Base-by-base conservation (phyloP, 2,797 vertebrate genomes). In the Acanthurus tractus region DNA sequence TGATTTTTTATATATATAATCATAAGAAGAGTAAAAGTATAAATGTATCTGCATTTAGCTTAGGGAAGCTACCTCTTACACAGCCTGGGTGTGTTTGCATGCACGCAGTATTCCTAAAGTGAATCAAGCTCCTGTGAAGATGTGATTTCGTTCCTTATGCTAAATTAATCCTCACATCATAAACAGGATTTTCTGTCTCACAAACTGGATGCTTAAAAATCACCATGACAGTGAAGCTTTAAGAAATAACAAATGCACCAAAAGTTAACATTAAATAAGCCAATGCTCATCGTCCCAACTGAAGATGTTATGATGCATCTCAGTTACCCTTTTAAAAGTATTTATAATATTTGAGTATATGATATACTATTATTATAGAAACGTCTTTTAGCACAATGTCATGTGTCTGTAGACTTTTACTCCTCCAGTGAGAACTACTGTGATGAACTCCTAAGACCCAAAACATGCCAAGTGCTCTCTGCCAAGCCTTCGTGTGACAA, bases 401-500 rank as follows among this genome's bases (percentile, higher is more conserved):
- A 64, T 22, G 15, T 57, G 6, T 78, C 46, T 72, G 68, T 20
- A 29, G 52, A 0, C 36, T 11, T 44, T 38, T 70, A 40, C 29
- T 34, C 29, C 29, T 34, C 29, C 29, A 7, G 29, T 34, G 29
- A 34, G 29, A 34, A 34, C 29, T 34, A 34, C 29, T 34, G 54
- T 40, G 29, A 66, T 52, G 12, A 74, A 57, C 70, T 84, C 62
- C 55, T 50, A 64, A 80, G 17, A 74, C 42, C 52, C 65, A 53
- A 69, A 69, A 81, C 63, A 88, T 91, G 90, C 89, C 92, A 93
- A 94, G 84, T 89, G 83, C 88, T 88, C 29, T 83, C 86, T 91
- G 93, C 93, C 93, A 94, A 94, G 87, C 70, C 86, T 90, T 88
- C 91, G 52, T 88, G 76, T 85, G 92, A 91, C 90, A 88, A 71